A percentile compares a stretch with the other conserved stretches of the same genome.
Conservation (phyloP, 2,888 invertebrate genomes). For the Gandaritis pyraliata region DNA sequence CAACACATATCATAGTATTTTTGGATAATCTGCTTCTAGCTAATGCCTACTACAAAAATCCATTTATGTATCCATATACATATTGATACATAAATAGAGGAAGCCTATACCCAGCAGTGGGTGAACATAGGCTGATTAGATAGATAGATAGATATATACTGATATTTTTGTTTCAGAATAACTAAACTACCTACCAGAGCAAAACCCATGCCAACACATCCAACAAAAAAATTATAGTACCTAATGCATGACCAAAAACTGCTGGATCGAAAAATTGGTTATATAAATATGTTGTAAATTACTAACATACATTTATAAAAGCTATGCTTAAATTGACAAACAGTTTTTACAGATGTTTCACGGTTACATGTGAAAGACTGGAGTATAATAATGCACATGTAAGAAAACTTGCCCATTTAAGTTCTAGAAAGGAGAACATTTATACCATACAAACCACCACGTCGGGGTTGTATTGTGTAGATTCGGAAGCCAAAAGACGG, state of each 20-base stretch:
- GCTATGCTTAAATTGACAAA: slow-evolving; percentile 80
- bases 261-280: slow-evolving; percentile 46
- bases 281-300: slow-evolving; percentile 57
- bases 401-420: slow-evolving; percentile 59
- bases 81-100: too few relatives aligned
- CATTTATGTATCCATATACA: not conserved
- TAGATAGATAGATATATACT: too few relatives aligned
- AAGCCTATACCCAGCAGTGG: too few relatives aligned
- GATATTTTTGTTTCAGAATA: slow-evolving; percentile 65
- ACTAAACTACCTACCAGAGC: slow-evolving; percentile 59
- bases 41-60: not conserved
- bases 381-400: slow-evolving; percentile 52
- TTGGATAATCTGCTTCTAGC: not conserved
- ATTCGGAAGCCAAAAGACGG: slow-evolving; percentile 34
- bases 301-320: slow-evolving; percentile 60
- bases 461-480: slow-evolving; percentile 47
- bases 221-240: slow-evolving; percentile 45
- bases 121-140: too few relatives aligned
- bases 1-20: not conserved
- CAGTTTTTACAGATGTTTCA: slow-evolving; percentile 78
- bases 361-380: slow-evolving; percentile 63
- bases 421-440: slow-evolving; percentile 58
- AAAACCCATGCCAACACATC: slow-evolving; percentile 69
- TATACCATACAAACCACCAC: too few relatives aligned
- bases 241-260: slow-evolving; percentile 55